Evolutionary conservation across 1,140 invertebrate genomes (phyloP).

Genomic region (Bombus pascuorum): DNA sequence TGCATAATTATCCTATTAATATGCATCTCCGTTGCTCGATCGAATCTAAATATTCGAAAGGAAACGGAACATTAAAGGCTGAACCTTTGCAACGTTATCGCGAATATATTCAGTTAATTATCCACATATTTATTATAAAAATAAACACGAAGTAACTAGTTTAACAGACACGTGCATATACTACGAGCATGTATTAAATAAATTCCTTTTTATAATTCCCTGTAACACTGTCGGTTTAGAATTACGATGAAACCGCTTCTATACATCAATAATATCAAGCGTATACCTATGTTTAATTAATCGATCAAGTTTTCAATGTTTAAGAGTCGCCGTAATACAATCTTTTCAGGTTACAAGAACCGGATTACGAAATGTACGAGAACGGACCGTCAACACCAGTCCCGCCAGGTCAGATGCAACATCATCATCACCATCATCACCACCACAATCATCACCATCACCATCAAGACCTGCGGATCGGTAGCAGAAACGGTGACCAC

Average conservation of each 20-base stretch:
- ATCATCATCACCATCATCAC: slow-evolving; percentile 75
- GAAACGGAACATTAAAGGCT: not conserved
- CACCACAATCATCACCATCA: slow-evolving; percentile 73
- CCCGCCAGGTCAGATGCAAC: slow-evolving; percentile 73
- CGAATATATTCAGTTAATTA: not conserved
- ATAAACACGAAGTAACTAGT: not conserved
- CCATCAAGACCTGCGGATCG: slow-evolving; percentile 75
- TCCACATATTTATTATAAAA: not conserved
- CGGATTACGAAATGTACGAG: slow-evolving; percentile 82
- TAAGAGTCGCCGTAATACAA: not conserved
- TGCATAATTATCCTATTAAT: slow-evolving; percentile 8
- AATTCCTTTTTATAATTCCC: not conserved
- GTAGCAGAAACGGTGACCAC: slow-evolving; percentile 79
- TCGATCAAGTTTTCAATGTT: not conserved
- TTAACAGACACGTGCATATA: not conserved
- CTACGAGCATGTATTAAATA: not conserved
- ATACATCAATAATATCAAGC: not conserved
- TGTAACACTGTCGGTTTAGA: not conserved
- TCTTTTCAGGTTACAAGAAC: slow-evolving; percentile 77
- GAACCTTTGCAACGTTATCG: not conserved
- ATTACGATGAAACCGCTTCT: not conserved
- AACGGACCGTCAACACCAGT: slow-evolving; percentile 77
- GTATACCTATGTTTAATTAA: not conserved
- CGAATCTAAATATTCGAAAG: not conserved
- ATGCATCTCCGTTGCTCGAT: not conserved